Conservation (phyloP, 2,113 vertebrate genomes). For the Cyanoramphus novaezelandiae region DNA sequence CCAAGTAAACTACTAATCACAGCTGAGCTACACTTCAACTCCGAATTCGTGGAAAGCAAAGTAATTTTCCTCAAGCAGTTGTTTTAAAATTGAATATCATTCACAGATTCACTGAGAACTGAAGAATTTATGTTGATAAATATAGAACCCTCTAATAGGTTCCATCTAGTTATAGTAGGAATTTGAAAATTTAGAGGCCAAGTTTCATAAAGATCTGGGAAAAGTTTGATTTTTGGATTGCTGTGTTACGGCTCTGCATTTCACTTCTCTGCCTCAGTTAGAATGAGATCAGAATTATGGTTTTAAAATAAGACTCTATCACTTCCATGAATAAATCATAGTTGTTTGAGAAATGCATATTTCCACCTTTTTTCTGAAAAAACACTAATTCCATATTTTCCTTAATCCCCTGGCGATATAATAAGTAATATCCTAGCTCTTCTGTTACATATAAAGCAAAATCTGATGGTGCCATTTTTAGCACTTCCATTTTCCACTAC, state of each 20-base stretch:
- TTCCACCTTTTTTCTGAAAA: background rate
- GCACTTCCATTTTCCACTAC: background rate
- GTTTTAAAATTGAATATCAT: background rate
- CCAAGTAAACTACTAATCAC: background rate
- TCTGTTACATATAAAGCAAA: background rate
- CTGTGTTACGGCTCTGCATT: background rate
- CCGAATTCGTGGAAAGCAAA: constrained; percentile 16
- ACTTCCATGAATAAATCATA: background rate
- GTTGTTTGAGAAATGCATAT: background rate
- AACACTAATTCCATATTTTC: background rate
- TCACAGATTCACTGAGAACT: background rate
- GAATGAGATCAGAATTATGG: background rate
- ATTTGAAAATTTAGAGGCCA: background rate
- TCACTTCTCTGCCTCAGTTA: background rate
- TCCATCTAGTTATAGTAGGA: background rate
- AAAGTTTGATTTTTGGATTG: background rate
- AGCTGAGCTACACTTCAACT: background rate
- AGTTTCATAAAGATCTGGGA: background rate
- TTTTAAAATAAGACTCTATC: background rate
- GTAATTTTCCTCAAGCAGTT: background rate
- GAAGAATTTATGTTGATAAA: background rate
- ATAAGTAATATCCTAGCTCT: background rate
- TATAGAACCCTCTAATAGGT: background rate
- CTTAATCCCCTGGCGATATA: background rate
- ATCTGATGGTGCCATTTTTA: background rate